A percentile compares a stretch with the other conserved stretches of the same genome.
Evolutionary conservation across 2,797 vertebrate species (phyloP).

Genomic region (Benthosema pterotum): DNA sequence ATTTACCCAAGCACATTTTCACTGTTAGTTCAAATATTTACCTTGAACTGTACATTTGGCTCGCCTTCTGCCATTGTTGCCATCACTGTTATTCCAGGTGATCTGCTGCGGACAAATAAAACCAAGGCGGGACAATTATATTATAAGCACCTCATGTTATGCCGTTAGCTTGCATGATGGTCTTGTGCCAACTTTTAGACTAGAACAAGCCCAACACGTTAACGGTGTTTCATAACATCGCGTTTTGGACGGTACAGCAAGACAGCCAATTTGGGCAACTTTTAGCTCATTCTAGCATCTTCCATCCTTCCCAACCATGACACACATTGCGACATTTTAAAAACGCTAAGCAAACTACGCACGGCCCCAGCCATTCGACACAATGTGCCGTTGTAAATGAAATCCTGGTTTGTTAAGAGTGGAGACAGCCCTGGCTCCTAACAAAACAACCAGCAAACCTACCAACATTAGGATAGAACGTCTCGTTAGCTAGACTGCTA

Average conservation of each 20-base stretch:
- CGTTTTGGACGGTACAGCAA: not conserved
- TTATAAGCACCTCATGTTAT: not conserved
- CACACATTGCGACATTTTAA: not conserved
- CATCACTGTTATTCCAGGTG: slow-evolving; percentile 22
- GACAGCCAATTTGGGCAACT: not conserved
- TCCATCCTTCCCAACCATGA: not conserved
- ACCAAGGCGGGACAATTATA: slow-evolving; percentile 61
- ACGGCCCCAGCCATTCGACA: not conserved
- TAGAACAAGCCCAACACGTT: too few relatives aligned
- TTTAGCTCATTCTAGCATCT: slow-evolving; percentile 38
- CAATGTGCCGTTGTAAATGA: not conserved
- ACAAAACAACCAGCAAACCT: too few relatives aligned
- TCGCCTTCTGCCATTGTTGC: slow-evolving; percentile 71
- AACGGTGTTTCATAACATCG: not conserved
- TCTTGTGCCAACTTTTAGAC: not conserved
- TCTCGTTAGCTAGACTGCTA: too few relatives aligned
- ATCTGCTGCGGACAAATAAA: slow-evolving; percentile 51
- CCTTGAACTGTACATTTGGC: slow-evolving; percentile 76
- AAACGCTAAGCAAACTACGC: not conserved
- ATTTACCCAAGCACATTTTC: too few relatives aligned
- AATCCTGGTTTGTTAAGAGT: too few relatives aligned
- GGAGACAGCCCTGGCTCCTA: too few relatives aligned
- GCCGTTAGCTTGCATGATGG: not conserved
- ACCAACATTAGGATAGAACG: too few relatives aligned
- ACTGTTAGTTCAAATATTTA: slow-evolving; percentile 28